phyloP scores from a whole-genome alignment of 2,113 vertebrate species.

The Nansenia antarctica region DNA sequence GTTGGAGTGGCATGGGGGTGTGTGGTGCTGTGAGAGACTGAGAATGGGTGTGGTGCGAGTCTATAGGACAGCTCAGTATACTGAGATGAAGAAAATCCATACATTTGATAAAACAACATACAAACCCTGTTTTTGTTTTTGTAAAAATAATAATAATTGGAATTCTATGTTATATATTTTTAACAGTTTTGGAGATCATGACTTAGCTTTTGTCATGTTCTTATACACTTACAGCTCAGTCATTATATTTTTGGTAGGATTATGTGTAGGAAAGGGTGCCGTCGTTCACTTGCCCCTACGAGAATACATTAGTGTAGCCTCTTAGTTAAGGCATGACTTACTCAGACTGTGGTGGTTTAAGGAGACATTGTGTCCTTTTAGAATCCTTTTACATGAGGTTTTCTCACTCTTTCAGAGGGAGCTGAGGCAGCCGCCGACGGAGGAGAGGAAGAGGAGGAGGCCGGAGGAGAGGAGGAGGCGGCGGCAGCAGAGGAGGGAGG shows the following conservation, averaged over 20 bases:
- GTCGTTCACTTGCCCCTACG: too few relatives aligned
- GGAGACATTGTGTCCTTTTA: not conserved
- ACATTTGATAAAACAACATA: not conserved
- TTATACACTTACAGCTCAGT: too few relatives aligned
- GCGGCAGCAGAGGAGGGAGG: not conserved
- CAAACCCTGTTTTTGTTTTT: too few relatives aligned
- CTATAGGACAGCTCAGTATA: not conserved
- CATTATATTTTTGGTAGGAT: not conserved
- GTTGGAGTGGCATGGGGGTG: not conserved
- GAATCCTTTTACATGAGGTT: not conserved
- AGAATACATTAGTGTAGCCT: too few relatives aligned
- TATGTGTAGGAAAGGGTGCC: too few relatives aligned
- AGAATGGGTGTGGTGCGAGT: not conserved
- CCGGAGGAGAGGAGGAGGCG: conserved; percentile 9
- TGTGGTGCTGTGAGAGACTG: not conserved
- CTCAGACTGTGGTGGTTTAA: too few relatives aligned
- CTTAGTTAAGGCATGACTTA: too few relatives aligned
- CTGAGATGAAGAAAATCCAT: not conserved
- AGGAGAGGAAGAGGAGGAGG: conserved; percentile 14
- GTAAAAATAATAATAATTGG: too few relatives aligned
- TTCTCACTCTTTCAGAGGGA: conserved; percentile 15
- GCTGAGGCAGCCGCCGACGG: conserved; percentile 1
- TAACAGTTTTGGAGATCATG: not conserved
- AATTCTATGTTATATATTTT: too few relatives aligned
- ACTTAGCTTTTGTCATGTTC: too few relatives aligned